Conservation (phyloP, 2,888 invertebrate species). For the Tipula helvola region DNA sequence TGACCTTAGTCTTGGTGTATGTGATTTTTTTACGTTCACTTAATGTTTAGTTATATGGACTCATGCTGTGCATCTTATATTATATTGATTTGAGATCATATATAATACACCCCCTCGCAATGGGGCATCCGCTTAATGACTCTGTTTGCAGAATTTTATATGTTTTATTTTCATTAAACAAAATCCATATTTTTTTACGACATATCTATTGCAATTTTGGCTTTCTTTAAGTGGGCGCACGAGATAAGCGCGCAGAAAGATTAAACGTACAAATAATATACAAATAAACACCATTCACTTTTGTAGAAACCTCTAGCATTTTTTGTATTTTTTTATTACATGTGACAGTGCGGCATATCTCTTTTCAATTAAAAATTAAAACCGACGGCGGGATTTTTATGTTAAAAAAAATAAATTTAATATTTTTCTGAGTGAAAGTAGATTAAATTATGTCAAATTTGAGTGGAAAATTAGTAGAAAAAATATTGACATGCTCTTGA, state of each 20-base stretch:
- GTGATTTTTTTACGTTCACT: neutral
- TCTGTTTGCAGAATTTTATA: neutral
- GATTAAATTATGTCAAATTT: neutral
- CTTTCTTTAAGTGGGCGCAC: neutral
- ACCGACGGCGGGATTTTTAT: neutral
- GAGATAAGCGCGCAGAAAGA: neutral
- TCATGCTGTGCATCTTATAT: neutral
- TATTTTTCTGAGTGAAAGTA: neutral
- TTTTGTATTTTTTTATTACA: neutral
- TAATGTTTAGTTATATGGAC: neutral
- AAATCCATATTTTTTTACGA: neutral
- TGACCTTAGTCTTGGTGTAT: neutral
- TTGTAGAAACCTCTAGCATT: neutral
- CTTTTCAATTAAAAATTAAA: neutral
- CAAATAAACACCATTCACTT: neutral
- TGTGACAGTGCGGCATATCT: neutral
- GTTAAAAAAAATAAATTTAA: neutral
- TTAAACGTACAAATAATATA: neutral
- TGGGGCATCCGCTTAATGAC: neutral
- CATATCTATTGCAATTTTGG: neutral
- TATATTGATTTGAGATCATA: neutral
- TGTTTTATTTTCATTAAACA: neutral
- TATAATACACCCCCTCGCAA: neutral
- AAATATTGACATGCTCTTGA: neutral
- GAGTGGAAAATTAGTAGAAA: neutral